Evolutionary conservation across 1,140 invertebrate genomes (phyloP), one percentile per base, ranked within the genome.

Genomic region (Camponotus floridanus): DNA sequence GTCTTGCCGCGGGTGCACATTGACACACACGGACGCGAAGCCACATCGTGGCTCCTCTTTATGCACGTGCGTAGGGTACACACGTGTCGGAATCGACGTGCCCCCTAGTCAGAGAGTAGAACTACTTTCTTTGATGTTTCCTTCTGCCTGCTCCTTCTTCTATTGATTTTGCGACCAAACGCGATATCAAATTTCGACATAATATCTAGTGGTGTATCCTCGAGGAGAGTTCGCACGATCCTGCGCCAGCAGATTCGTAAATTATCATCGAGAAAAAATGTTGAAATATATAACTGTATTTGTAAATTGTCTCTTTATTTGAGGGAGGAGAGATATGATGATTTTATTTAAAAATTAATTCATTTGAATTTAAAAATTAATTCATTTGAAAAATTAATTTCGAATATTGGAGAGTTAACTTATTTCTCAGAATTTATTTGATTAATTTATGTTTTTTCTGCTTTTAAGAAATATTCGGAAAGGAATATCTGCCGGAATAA

Each of bases 51-150:
- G 9, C 33, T 18, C 70, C 61, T 89, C 61, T 81, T 89, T 64
- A 76, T 48, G 87, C 78, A 76, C 51, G 79, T 88, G 59, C 88
- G 76, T 18, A 39, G 13, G n/a, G 39, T 61, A 73, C 57, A 65
- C 87, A 48, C 76, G 33, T 57, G 78, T 71, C 76, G 15, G 48
- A 18, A 51, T 51, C 48, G 48, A 51, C 48, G 48, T 51, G 5
- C 48, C 48, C 15, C 48, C 62, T 45, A 68, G 45, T 39, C 42
- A 70, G 45, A 39, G 48, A 59, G 65, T 39, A 26, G 62, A 76
- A 74, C 45, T 86, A 36, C 51, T 90, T 89, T 70, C 89, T 90
- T 90, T 89, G 89, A 90, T 87, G 73, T 85, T 68, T 62, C 39
- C 42, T 81, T 51, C 51, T 45, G 42, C 31, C 42, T 31, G 62